phyloP scores from a whole-genome alignment of 1,140 invertebrate genomes.

The Diabrotica undecimpunctata region DNA sequence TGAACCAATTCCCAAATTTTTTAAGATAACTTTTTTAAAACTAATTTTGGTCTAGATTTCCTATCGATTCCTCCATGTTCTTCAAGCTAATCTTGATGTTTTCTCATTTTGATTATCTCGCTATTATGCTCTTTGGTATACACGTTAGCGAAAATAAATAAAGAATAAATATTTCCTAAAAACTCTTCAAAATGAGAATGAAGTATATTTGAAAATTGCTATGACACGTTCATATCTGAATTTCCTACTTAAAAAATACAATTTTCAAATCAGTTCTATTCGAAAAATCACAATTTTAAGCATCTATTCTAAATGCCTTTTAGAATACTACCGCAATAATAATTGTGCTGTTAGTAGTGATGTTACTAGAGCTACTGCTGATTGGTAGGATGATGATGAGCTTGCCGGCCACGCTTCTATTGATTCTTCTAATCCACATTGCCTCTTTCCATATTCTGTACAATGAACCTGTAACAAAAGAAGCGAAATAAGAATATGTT shows the following conservation, averaged over 20 bases:
- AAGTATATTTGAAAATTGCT: too few relatives aligned
- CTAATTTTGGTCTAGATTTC: too few relatives aligned
- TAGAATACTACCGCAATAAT: background rate
- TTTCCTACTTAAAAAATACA: background rate
- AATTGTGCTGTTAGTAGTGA: background rate
- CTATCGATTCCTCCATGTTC: too few relatives aligned
- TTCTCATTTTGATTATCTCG: too few relatives aligned
- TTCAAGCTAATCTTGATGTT: too few relatives aligned
- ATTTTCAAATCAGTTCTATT: background rate
- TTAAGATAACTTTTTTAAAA: too few relatives aligned
- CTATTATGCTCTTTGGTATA: too few relatives aligned
- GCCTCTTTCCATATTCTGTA: conserved; percentile 28
- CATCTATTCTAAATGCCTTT: background rate
- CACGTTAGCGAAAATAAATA: too few relatives aligned
- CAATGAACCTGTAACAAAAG: conserved; percentile 33
- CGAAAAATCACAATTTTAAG: background rate
- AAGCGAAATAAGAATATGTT: background rate
- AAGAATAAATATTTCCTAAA: too few relatives aligned
- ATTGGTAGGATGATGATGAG: background rate
- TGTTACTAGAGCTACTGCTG: background rate
- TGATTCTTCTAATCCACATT: conserved; percentile 22
- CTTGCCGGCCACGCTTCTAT: background rate
- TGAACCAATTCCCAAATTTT: too few relatives aligned
- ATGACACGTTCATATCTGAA: too few relatives aligned
- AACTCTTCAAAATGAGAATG: too few relatives aligned